Evolutionary conservation across 2,797 vertebrate species (phyloP), one percentile per base, ranked within the genome.

Genomic region (Lepidocolaptes lacrymiger): DNA sequence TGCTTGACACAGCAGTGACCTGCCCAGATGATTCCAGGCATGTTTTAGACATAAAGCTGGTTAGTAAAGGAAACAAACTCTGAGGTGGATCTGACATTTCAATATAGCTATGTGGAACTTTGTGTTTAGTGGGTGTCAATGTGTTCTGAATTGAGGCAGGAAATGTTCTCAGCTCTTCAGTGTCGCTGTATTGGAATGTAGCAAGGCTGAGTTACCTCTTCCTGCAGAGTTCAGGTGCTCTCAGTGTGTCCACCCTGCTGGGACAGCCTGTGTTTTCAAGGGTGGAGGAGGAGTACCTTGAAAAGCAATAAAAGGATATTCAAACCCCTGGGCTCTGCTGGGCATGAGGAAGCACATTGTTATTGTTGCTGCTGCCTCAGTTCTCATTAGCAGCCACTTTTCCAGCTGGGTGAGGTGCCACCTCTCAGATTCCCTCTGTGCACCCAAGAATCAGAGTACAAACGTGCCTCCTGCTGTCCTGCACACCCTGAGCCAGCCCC

Each of bases 281-380:
- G 49, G 64, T 90, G 41, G 75, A 58, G 34, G 49, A 56, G 32
- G 14, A 89, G 43, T 23, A 26, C 76, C 91, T 88, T 90, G 77
- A 74, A 79, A 88, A 72, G 41, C 61, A 83, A 22, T 67, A 58
- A 76, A 82, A 58, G 34, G 3, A 24, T 48, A 19, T 39, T 82
- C 4, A 14, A 6, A 39, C 82, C 69, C 43, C n/a, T 72, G 16
- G 6, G 15, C 62, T 15, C 26, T 63, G 6, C 2, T 4, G 0
- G 48, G 36, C 13, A 10, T 6, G 27, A 64, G 51, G 43, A 46
- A 3, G 0, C 26, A 10, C 21, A 1, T 5, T 41, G 12, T 14
- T 69, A 2, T 3, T 46, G 14, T 14, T 63, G 6, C 32, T 61
- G 43, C 37, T 79, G 54, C 27, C 43, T 71, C 41, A 46, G n/a